Percentiles rank a stretch among this genome's conserved stretches.
These are phyloP conservation scores for Aspidiotus destructor DNA, from an alignment of 2,888 invertebrate species.

Conservation along the genomic window DNA sequence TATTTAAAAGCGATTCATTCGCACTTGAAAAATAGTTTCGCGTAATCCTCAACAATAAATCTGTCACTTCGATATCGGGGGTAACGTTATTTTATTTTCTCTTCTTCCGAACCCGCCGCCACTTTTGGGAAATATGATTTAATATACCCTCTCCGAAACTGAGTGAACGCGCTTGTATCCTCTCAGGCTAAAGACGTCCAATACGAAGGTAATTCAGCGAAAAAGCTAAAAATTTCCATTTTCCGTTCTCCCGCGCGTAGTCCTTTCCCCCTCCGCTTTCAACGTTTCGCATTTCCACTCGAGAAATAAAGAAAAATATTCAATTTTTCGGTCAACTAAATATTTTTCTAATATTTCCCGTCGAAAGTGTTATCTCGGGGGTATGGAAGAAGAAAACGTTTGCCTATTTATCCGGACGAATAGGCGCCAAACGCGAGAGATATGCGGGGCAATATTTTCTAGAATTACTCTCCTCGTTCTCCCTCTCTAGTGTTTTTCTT, in stretches of 20 bases:
- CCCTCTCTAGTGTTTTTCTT: background rate
- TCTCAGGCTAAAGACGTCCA: background rate
- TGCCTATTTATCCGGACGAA: slow-evolving; percentile 32
- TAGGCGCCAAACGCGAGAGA: slow-evolving; percentile 26
- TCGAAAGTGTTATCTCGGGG: slow-evolving; percentile 26
- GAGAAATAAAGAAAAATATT: slow-evolving; percentile 33
- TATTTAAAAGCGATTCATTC: no score
- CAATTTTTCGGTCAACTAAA: slow-evolving; percentile 34
- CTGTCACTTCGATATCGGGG: no score
- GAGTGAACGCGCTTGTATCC: background rate
- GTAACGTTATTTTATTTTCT: background rate
- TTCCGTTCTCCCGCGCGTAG: slow-evolving; percentile 1
- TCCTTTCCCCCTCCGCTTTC: background rate
- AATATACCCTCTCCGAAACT: background rate
- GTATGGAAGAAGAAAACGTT: slow-evolving; percentile 18
- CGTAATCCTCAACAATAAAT: no score
- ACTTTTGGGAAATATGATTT: background rate
- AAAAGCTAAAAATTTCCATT: slow-evolving; percentile 8
- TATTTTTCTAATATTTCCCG: slow-evolving; percentile 34
- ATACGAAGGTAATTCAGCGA: slow-evolving; percentile 29
- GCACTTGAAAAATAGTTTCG: no score
- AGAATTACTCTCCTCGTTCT: background rate
- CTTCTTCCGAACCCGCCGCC: background rate
- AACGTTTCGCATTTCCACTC: slow-evolving; percentile 23
- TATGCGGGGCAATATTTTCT: slow-evolving; percentile 20